phyloP scores from a whole-genome alignment of 37 sponge, comb jelly and placozoan genomes.

The Ephydatia muelleri region DNA sequence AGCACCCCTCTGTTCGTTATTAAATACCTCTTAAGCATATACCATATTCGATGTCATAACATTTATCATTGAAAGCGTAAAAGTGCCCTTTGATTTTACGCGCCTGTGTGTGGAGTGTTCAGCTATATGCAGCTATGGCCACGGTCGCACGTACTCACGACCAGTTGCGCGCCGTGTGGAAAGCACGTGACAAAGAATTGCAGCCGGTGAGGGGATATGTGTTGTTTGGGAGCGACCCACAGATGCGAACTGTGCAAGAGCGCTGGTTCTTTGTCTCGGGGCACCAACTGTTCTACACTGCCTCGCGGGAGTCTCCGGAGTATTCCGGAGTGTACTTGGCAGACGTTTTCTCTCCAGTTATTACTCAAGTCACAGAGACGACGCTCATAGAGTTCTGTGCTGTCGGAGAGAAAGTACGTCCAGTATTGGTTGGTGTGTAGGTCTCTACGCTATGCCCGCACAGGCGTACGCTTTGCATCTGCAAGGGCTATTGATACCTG shows the following conservation, averaged over 20 bases:
- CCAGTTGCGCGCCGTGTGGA: conserved; percentile 49
- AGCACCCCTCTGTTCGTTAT: not conserved
- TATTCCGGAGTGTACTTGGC: conserved; percentile 35
- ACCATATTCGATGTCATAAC: not conserved
- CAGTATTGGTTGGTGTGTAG: no score
- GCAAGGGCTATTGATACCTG: conserved; percentile 14
- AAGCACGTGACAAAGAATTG: conserved; percentile 5
- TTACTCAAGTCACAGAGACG: conserved; percentile 26
- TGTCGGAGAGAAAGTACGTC: not conserved
- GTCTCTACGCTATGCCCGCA: no score
- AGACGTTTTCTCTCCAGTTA: conserved; percentile 44
- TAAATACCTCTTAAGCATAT: not conserved
- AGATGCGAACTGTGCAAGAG: conserved; percentile 14
- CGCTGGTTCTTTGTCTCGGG: conserved; percentile 36
- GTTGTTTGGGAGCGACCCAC: not conserved
- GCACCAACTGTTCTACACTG: conserved; percentile 33
- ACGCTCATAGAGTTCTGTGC: conserved; percentile 5
- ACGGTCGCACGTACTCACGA: conserved; percentile 7
- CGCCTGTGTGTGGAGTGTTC: no score
- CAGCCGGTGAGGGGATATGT: conserved; percentile 25
- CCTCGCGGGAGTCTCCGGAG: conserved; percentile 20
- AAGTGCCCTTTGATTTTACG: no score
- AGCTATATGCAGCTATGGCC: no score
- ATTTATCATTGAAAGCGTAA: not conserved
- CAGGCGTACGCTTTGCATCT: conserved; percentile 31